These are phyloP conservation scores for Microplitis deprimator DNA, from an alignment of 2,888 invertebrate genomes.

Conservation along the genomic window DNA sequence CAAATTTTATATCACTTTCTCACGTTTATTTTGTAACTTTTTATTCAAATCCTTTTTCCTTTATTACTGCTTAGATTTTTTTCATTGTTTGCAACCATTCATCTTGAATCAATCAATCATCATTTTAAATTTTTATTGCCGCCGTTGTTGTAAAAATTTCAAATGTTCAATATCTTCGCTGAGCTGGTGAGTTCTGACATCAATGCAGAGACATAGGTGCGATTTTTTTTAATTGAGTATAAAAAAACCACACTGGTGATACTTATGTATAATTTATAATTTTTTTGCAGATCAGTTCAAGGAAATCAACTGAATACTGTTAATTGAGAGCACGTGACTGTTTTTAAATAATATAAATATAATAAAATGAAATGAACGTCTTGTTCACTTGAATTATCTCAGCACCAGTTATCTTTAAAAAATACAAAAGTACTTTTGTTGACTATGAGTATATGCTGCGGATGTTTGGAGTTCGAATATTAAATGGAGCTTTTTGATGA, in stretches of 20 bases:
- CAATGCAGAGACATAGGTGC: neutral
- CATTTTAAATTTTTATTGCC: neutral
- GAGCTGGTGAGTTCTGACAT: neutral
- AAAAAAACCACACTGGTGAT: neutral
- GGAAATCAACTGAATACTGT: neutral
- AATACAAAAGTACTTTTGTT: neutral
- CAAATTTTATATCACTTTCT: conserved; percentile 31
- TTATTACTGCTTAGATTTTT: neutral
- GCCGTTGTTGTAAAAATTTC: neutral
- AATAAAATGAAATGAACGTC: neutral
- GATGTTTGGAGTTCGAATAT: too few relatives aligned
- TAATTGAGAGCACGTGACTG: conserved; percentile 4
- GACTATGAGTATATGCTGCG: neutral
- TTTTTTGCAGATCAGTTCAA: neutral
- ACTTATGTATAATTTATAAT: neutral
- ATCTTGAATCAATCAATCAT: neutral
- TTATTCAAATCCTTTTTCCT: neutral
- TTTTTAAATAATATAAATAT: neutral
- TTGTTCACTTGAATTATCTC: neutral
- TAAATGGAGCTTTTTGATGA: too few relatives aligned
- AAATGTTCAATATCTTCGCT: neutral
- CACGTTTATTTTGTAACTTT: conserved; percentile 15
- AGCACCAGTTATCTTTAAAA: too few relatives aligned
- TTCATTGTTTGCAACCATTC: neutral
- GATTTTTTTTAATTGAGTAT: neutral